Conservation (phyloP, 2,888 invertebrate species). For the Pyralis farinalis region DNA sequence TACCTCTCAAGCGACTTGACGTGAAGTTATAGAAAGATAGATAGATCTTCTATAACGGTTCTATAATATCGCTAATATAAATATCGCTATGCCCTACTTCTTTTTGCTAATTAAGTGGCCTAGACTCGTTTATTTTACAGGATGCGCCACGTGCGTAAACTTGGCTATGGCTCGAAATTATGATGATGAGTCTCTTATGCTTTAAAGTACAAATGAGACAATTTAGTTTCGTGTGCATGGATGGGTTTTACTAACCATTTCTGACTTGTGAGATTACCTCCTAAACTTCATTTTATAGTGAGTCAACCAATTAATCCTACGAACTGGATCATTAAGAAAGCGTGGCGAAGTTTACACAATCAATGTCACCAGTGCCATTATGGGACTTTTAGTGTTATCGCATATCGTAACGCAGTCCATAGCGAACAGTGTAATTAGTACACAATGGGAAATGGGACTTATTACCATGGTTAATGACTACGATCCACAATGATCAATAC, state of each 20-base stretch:
- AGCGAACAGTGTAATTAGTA: slow-evolving; percentile 64
- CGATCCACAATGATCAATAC: slow-evolving; percentile 12
- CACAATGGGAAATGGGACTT: slow-evolving; percentile 49
- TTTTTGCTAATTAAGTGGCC: too few relatives aligned
- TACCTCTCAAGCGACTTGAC: too few relatives aligned
- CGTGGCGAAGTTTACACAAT: slow-evolving; percentile 62
- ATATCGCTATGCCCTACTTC: too few relatives aligned
- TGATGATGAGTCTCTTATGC: too few relatives aligned
- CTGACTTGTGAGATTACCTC: slow-evolving; percentile 15
- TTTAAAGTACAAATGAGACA: too few relatives aligned
- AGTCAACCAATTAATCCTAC: slow-evolving; percentile 43
- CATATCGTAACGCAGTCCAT: slow-evolving; percentile 58
- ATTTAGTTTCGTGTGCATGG: too few relatives aligned
- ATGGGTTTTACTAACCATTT: slow-evolving; percentile 27
- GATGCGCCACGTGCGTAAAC: too few relatives aligned
- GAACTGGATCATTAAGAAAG: slow-evolving; percentile 53
- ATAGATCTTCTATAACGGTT: too few relatives aligned
- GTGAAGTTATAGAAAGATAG: too few relatives aligned
- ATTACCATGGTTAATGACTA: slow-evolving; percentile 31
- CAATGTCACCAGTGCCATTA: slow-evolving; percentile 56
- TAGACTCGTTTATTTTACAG: too few relatives aligned
- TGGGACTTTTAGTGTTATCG: slow-evolving; percentile 74
- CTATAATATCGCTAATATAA: too few relatives aligned
- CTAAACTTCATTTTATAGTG: slow-evolving; percentile 40
- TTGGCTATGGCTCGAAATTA: too few relatives aligned